Evolutionary conservation across 2,888 invertebrate genomes (phyloP).

Genomic region (Acleris sparsana): DNA sequence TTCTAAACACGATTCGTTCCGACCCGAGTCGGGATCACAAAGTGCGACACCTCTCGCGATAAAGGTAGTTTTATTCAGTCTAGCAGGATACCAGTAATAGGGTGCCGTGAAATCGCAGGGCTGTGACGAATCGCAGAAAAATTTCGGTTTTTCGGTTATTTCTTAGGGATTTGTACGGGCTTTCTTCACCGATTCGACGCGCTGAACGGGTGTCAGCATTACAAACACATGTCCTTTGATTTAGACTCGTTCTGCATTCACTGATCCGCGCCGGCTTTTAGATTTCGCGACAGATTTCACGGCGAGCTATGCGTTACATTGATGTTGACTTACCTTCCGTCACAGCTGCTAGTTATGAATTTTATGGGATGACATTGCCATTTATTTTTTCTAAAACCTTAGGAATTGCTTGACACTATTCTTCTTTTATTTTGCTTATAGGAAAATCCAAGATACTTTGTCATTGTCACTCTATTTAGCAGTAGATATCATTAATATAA

Average conservation of each 20-base stretch:
- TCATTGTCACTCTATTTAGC: conserved; percentile 27
- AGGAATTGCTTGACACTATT: conserved; percentile 32
- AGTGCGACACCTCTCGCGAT: conserved; percentile 64
- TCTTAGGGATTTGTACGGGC: conserved; percentile 83
- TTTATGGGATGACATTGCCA: conserved; percentile 46
- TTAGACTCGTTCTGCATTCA: conserved; percentile 64
- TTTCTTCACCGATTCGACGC: conserved; percentile 80
- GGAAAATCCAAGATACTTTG: conserved; percentile 17
- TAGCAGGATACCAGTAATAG: conserved; percentile 67
- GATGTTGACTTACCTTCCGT: conserved; percentile 83
- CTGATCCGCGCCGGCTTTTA: conserved; percentile 72
- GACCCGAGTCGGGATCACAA: conserved; percentile 61
- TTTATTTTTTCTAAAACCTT: conserved; percentile 39
- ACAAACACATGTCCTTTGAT: conserved; percentile 81
- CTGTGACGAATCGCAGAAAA: conserved; percentile 82
- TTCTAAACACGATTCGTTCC: conserved; percentile 79
- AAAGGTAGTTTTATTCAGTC: conserved; percentile 42
- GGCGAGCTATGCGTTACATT: conserved; percentile 78
- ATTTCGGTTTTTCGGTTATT: conserved; percentile 84
- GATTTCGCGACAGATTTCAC: conserved; percentile 80
- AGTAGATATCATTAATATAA: conserved; percentile 1
- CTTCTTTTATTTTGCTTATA: conserved; percentile 37
- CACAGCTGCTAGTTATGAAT: conserved; percentile 77
- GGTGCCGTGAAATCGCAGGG: conserved; percentile 75
- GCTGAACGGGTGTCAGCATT: conserved; percentile 80